Conservation (phyloP, 2,888 invertebrate genomes). For the Apotomis turbidana region DNA sequence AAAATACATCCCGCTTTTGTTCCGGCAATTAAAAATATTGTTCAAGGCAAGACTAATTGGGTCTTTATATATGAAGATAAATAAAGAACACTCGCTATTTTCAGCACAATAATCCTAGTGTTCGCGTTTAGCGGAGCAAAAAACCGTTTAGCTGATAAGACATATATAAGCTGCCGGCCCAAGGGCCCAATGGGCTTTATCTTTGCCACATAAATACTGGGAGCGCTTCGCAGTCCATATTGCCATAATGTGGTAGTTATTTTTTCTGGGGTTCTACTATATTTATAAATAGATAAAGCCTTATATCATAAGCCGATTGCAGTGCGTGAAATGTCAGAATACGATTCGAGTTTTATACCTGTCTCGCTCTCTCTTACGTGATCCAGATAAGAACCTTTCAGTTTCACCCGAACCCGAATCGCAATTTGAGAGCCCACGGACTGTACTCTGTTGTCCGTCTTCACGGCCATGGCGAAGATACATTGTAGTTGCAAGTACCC, state of each 20-base stretch:
- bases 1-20: background rate
- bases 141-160: slow-evolving; percentile 64
- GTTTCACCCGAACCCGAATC: no score
- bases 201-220: slow-evolving; percentile 66
- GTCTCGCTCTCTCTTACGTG: no score
- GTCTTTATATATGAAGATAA: slow-evolving; percentile 8
- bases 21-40: background rate
- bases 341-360: no score
- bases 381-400: no score
- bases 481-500: no score
- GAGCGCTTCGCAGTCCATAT: slow-evolving; percentile 52
- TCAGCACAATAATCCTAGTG: slow-evolving; percentile 56
- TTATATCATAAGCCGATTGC: no score
- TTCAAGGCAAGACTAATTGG: background rate
- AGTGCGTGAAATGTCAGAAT: no score
- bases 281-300: no score
- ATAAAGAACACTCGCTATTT: slow-evolving; percentile 35
- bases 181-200: slow-evolving; percentile 61
- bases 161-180: slow-evolving; percentile 57
- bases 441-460: no score
- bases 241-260: background rate
- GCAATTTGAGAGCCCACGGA: no score
- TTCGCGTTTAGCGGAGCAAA: slow-evolving; percentile 60
- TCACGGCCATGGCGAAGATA: no score
- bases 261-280: no score